Base-by-base conservation (phyloP, 2,888 invertebrate genomes). In the Proisotoma minuta region DNA sequence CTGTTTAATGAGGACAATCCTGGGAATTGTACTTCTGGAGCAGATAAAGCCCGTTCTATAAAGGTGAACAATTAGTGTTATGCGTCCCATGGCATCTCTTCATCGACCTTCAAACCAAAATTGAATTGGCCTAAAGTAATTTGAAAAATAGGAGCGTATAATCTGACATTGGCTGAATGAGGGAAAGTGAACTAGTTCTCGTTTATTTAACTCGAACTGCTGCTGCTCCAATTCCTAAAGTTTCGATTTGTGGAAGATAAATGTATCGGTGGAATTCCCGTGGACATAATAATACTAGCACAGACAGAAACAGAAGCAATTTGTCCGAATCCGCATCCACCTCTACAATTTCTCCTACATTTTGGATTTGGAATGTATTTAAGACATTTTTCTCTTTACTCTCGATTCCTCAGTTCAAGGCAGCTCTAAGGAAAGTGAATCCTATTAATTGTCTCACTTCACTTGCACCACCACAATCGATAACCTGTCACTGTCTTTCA, bases 241-340 rank as follows among this genome's bases (percentile, higher is more conserved):
- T 58, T 59, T 59, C 52, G 52, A 59, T 59, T 52, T 18, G 59
- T 39, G 10, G 8, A 28, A 54, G 48, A 53, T 66, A 66, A 66
- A 66, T 66, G 66, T 63, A 66, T 66, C 66, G 66, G 66, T 63
- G 63, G 66, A 66, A 66, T 61, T 66, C 63, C 51, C 63, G 63
- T 39, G 48, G 60, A 29, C 23, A 29, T 22, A 8, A 62, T 40
- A 63, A 49, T 34, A 50, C 54, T 47, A 59, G 43, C 29, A 54
- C 29, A 23, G 56, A 47, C 39, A 63, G 27, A 52, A 60, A 40
- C 57, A 61, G 57, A 29, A 62, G 60, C 60, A 66, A 66, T 66
- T 66, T 63, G 54, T 66, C 66, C 58, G 59, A 60, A 57, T 60
- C 57, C 51, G 40, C 65, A 47, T 62, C 59, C 52, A 60, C 63